Conservation (phyloP, 1,140 invertebrate species). For the Lepidotrigona ventralis region DNA sequence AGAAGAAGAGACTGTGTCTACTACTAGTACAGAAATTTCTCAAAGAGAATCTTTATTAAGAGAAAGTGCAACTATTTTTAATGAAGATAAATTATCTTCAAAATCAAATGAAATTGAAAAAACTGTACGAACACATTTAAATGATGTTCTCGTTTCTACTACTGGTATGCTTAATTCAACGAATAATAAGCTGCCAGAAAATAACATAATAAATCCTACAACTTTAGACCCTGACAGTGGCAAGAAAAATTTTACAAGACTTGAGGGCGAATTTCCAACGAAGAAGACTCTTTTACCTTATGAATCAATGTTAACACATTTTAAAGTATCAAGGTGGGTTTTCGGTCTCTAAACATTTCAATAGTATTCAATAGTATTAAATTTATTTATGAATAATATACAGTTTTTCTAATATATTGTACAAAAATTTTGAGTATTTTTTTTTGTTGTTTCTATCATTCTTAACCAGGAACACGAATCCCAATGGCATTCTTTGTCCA, state of each 20-base stretch:
- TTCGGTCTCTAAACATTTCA: constrained; percentile 23
- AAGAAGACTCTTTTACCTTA: constrained; percentile 64
- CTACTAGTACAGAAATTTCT: background rate
- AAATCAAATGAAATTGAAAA: background rate
- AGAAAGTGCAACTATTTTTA: background rate
- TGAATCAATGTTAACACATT: constrained; percentile 72
- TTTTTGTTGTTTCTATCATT: constrained; percentile 70
- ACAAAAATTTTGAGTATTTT: constrained; percentile 61
- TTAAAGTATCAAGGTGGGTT: constrained; percentile 73
- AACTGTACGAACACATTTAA: background rate
- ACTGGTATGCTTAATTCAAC: background rate
- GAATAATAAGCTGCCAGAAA: background rate
- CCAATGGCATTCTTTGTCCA: constrained; percentile 76
- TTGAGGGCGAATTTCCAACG: background rate
- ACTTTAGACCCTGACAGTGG: background rate
- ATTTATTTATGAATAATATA: background rate
- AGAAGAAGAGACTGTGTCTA: constrained; percentile 11
- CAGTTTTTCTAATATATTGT: background rate
- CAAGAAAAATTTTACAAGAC: background rate
- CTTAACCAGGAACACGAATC: constrained; percentile 69
- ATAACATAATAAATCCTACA: background rate
- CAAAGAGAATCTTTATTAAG: constrained; percentile 3
- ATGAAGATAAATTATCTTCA: background rate
- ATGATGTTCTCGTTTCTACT: background rate
- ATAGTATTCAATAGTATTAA: background rate